Evolutionary conservation across 2,113 vertebrate genomes (phyloP).

Genomic region (Ciconia boyciana): DNA sequence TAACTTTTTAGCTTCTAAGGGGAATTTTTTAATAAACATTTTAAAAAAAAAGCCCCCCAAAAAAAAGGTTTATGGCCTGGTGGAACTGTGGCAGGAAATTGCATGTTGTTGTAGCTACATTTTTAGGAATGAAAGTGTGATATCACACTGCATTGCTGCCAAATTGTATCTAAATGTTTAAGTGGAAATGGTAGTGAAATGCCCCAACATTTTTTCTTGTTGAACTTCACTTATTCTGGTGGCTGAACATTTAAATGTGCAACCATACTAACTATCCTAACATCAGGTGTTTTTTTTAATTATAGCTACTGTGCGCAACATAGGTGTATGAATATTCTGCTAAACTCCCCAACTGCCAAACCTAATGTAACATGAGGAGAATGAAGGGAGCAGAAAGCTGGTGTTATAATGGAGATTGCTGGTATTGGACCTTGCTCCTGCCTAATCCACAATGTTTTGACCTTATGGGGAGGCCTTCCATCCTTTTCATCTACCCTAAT

Average conservation of each 20-base stretch:
- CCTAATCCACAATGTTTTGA: not conserved
- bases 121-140: not conserved
- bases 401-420: not conserved
- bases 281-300: not conserved
- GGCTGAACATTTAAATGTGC: not conserved
- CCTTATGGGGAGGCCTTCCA: not conserved
- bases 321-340: not conserved
- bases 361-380: not conserved
- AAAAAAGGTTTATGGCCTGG: not conserved
- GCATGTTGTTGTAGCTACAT: not conserved
- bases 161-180: not conserved
- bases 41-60: not conserved
- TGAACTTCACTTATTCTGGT: not conserved
- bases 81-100: not conserved
- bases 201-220: not conserved
- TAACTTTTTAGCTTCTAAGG: not conserved
- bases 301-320: not conserved
- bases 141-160: not conserved
- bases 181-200: not conserved
- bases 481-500: not conserved
- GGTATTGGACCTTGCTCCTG: not conserved
- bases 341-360: not conserved
- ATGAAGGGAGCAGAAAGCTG: not conserved
- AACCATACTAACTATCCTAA: not conserved
- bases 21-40: not conserved